Evolutionary conservation across 2,113 vertebrate species (phyloP).

Genomic region (Myotis brandtii): DNA sequence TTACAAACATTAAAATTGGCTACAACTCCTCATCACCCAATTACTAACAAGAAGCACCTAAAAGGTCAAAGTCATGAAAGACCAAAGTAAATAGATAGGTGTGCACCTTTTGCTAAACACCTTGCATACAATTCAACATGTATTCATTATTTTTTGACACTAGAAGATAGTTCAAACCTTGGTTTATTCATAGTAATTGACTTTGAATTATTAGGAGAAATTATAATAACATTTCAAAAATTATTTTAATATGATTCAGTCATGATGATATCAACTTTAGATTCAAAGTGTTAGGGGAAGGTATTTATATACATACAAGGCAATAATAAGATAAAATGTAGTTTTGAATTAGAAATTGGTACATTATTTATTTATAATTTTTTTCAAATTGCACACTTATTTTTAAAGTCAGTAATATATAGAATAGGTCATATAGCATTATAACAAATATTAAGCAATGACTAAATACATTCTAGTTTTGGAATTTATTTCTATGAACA

Average conservation of each 20-base stretch:
- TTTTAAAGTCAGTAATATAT: not conserved
- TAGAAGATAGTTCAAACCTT: not conserved
- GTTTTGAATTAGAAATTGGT: not conserved
- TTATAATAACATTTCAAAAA: slow-evolving; percentile 41
- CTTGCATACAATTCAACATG: not conserved
- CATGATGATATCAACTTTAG: not conserved
- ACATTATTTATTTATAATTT: not conserved
- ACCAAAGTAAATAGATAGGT: slow-evolving; percentile 62
- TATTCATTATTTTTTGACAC: slow-evolving; percentile 43
- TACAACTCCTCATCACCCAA: slow-evolving; percentile 66
- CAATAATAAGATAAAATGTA: not conserved
- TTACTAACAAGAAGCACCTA: slow-evolving; percentile 65
- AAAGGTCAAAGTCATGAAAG: slow-evolving; percentile 62
- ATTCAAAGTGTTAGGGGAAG: not conserved
- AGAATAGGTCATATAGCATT: not conserved
- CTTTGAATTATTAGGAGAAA: slow-evolving; percentile 54
- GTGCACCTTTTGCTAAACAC: slow-evolving; percentile 65
- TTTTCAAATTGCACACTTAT: not conserved
- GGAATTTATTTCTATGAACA: not conserved
- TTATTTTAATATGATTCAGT: slow-evolving; percentile 35
- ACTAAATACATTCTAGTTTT: not conserved
- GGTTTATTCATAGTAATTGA: slow-evolving; percentile 14
- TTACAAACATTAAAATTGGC: slow-evolving; percentile 75
- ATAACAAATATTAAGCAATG: not conserved
- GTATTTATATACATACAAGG: not conserved